Evolutionary conservation across 2,113 vertebrate species (phyloP), one percentile per base, ranked within the genome.

Genomic region (Cyprinus carpio): DNA sequence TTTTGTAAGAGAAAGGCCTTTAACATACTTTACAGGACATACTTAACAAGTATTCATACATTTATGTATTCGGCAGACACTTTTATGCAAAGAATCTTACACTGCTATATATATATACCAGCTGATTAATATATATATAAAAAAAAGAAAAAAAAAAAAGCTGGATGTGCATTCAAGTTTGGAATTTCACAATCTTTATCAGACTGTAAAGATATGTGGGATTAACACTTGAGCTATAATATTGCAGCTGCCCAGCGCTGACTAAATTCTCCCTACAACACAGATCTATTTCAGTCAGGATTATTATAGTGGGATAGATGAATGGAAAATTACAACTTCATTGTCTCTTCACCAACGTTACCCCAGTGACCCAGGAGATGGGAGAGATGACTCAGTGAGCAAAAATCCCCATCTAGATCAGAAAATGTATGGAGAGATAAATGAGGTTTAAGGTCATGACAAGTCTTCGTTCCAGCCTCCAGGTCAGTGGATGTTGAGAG

Each of bases 321-420:
- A 78, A 88, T 88, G 85, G 82, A 88, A 86, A 86, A 86, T 84
- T 88, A 82, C 77, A 67, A 23, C 51, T 56, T 88, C 83, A 76
- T 58, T 12, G 23, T 25, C 78, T 76, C 78, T 81, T 83, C 56
- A 85, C 49, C 51, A 43, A 76, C 29, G 25, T 27, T 56, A 60
- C 79, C 82, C 67, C 64, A 65, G 37, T 88, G 87, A 88, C 82
- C 81, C 58, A 62, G 43, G 58, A 43, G 18, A 43, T 46, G 25
- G 64, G 18, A 80, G 76, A 86, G 58, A 84, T 86, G 79, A 77
- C 85, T 71, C 72, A 20, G 40, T 34, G 71, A 69, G 71, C 71
- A 75, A 79, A 65, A 10, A 76, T 74, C 40, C 27, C 83, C 12
- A 81, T 27, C 58, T 27, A 25, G 15, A 54, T 76, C 46, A 54